phyloP scores from a whole-genome alignment of 2,113 vertebrate genomes.

The Saguinus midas region DNA sequence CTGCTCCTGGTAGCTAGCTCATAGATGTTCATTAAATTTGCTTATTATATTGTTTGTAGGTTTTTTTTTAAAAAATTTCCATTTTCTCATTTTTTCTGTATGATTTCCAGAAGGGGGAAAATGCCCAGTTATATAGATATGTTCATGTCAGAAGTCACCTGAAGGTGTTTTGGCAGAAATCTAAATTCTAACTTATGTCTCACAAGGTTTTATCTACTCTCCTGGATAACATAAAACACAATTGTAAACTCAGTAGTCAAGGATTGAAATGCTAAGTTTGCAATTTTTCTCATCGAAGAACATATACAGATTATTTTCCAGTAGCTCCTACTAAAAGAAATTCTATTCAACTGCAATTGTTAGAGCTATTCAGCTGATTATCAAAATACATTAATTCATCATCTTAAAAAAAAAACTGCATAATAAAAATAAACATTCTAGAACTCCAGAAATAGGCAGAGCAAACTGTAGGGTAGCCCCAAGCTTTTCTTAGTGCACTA shows the following conservation, averaged over 20 bases:
- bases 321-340: background rate
- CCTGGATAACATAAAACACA: background rate
- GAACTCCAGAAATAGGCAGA: background rate
- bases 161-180: background rate
- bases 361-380: background rate
- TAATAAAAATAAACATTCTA: background rate
- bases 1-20: background rate
- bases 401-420: background rate
- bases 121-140: background rate
- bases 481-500: background rate
- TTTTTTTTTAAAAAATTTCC: background rate
- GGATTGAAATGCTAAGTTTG: background rate
- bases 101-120: background rate
- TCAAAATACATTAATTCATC: background rate
- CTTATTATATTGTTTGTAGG: background rate
- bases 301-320: background rate
- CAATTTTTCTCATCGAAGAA: background rate
- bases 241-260: background rate
- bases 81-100: background rate
- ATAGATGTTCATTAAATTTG: background rate
- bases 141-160: background rate
- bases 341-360: constrained; percentile 2
- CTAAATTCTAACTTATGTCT: background rate
- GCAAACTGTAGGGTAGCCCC: background rate
- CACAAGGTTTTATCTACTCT: background rate